phyloP scores from a whole-genome alignment of 2,888 invertebrate genomes.

The Caenorhabditis becei region DNA sequence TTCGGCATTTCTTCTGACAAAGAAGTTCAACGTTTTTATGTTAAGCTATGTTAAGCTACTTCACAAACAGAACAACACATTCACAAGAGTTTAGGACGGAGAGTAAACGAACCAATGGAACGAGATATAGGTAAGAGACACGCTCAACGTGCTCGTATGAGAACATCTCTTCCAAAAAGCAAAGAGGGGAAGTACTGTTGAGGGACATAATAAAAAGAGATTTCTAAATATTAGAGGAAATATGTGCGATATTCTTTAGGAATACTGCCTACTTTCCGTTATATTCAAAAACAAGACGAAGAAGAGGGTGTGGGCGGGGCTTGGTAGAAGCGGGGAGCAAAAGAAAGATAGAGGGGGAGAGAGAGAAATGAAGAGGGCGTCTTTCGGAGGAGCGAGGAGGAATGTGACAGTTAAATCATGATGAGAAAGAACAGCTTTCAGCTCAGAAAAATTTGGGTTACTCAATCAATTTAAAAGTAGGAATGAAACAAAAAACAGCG shows the following conservation, averaged over 20 bases:
- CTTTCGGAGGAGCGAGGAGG: background rate
- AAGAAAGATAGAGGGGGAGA: background rate
- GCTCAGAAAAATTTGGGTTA: constrained; percentile 15
- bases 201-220: constrained; percentile 20
- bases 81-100: background rate
- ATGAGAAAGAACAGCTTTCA: constrained; percentile 16
- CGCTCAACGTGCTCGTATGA: constrained; percentile 49
- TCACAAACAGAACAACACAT: constrained; percentile 18
- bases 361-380: no score
- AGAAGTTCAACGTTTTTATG: background rate
- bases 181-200: constrained; percentile 4
- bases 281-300: constrained; percentile 47
- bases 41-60: background rate
- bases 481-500: background rate
- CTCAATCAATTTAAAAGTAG: background rate
- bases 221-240: constrained; percentile 6
- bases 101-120: constrained; percentile 50
- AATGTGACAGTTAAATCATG: constrained; percentile 14
- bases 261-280: constrained; percentile 34
- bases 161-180: constrained; percentile 35
- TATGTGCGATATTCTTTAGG: constrained; percentile 6
- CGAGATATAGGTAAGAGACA: constrained; percentile 47
- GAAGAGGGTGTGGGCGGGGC: constrained; percentile 15
- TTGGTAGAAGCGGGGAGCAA: constrained; percentile 9
- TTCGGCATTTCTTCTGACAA: background rate